These are phyloP conservation scores for Scomber japonicus DNA, from an alignment of 2,113 vertebrate species.

Conservation along the genomic window DNA sequence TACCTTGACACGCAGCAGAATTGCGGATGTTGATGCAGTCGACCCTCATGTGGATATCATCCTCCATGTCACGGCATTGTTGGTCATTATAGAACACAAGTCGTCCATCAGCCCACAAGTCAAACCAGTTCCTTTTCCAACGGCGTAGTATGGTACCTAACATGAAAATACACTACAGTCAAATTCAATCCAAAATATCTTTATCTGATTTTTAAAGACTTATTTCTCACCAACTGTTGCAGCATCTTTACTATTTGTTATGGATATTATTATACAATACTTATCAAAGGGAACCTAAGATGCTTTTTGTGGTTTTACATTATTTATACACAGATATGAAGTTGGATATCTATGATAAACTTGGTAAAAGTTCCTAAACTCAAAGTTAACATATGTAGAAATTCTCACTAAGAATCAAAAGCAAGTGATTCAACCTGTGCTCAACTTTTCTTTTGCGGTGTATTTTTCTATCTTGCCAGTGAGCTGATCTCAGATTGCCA, in stretches of 20 bases:
- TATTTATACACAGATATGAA: no score
- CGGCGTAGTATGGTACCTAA: conserved; percentile 93
- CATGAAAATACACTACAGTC: neutral
- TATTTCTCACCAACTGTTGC: neutral
- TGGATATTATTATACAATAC: neutral
- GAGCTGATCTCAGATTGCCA: no score
- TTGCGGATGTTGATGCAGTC: conserved; percentile 93
- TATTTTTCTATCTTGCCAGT: no score
- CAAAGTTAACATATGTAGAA: no score
- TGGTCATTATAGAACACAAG: conserved; percentile 94
- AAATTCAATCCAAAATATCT: neutral
- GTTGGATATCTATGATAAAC: no score
- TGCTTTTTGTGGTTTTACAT: no score
- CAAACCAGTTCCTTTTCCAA: conserved; percentile 99
- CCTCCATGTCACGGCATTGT: conserved; percentile 90
- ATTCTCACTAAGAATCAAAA: no score
- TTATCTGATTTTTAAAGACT: neutral
- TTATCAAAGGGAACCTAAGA: neutral
- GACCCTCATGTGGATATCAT: conserved; percentile 93
- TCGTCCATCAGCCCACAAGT: conserved; percentile 93
- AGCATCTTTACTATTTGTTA: neutral
- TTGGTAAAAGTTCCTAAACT: no score
- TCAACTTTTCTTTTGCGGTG: no score
- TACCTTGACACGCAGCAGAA: conserved; percentile 91
- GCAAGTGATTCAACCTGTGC: no score